phyloP scores from a whole-genome alignment of 2,888 invertebrate species.

The Octonoba sinensis region DNA sequence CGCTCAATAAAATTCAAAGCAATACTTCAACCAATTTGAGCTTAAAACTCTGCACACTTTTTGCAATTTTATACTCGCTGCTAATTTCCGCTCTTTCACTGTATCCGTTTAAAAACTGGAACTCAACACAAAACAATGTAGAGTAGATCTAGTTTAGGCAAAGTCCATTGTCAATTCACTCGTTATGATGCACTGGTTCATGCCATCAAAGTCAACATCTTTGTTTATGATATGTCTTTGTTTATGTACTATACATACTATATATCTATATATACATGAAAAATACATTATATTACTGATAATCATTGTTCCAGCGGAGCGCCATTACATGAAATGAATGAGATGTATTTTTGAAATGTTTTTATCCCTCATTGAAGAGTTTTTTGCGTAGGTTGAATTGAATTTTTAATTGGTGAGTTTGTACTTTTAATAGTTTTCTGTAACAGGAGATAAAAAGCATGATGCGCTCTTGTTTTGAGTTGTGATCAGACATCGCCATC shows the following conservation, averaged over 20 bases:
- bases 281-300: conserved; percentile 45
- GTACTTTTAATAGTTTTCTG: no score
- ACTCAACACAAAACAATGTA: conserved; percentile 54
- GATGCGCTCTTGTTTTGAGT: no score
- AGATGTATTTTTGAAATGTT: no score
- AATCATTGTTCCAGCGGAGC: conserved; percentile 49
- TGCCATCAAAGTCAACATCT: conserved; percentile 57
- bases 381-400: no score
- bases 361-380: no score
- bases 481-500: no score
- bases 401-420: no score
- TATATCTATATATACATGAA: conserved; percentile 43
- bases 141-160: conserved; percentile 39
- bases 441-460: no score
- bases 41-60: background rate
- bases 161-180: conserved; percentile 51
- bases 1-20: background rate
- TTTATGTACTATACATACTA: conserved; percentile 33
- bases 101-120: conserved; percentile 3
- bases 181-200: conserved; percentile 61
- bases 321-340: conserved; percentile 17
- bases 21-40: background rate
- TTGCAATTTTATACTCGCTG: background rate
- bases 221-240: conserved; percentile 47
- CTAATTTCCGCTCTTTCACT: background rate